phyloP scores from a whole-genome alignment of 2,113 vertebrate species.

The Poecile atricapillus region DNA sequence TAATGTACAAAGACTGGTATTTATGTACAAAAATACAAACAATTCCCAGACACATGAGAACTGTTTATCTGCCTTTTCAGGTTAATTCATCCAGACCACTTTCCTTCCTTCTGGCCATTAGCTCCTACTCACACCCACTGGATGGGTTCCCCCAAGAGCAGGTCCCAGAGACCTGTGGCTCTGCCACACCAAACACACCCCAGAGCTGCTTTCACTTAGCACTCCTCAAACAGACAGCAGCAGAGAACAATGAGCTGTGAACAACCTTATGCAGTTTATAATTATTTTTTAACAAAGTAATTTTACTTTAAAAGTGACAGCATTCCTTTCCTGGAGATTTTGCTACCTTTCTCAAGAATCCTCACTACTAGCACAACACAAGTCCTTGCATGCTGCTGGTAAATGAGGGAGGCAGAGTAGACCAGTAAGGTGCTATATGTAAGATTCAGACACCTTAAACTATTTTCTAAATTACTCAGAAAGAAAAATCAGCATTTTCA shows the following conservation, averaged over 20 bases:
- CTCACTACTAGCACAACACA: rapidly evolving
- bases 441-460: not conserved
- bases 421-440: not conserved
- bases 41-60: not conserved
- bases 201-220: not conserved
- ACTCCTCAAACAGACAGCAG: not conserved
- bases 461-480: not conserved
- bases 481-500: not conserved
- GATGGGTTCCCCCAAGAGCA: not conserved
- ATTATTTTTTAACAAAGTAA: not conserved
- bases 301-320: not conserved
- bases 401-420: not conserved
- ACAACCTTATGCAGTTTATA: not conserved
- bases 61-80: not conserved
- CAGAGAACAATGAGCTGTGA: not conserved
- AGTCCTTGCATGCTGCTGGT: not conserved
- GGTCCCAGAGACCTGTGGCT: not conserved
- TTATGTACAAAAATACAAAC: not conserved
- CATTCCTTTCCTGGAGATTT: not conserved
- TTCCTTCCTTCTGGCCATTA: not conserved
- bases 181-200: not conserved
- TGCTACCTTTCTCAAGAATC: not conserved
- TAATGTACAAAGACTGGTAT: not conserved
- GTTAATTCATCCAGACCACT: not conserved
- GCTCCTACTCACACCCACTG: not conserved